phyloP scores from a whole-genome alignment of 2,888 invertebrate species.

The Acanthosepion esculentum region DNA sequence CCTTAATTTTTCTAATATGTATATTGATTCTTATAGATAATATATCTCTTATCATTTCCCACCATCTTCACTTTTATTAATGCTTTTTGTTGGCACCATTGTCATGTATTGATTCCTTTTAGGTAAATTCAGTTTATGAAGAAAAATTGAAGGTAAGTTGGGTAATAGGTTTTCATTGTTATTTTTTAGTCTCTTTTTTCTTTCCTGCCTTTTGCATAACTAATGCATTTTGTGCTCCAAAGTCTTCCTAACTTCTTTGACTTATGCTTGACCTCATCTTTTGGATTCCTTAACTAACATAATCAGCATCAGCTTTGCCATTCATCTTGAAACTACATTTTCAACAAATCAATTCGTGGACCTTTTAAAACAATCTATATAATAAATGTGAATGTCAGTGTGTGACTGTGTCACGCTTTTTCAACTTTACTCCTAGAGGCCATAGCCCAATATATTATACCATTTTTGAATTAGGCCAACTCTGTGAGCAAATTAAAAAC shows the following conservation, averaged over 20 bases:
- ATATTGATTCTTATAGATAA: too few species aligned
- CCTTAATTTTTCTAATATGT: too few species aligned
- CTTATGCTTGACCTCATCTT: neutral
- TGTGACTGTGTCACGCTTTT: too few species aligned
- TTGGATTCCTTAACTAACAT: neutral
- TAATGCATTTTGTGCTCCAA: neutral
- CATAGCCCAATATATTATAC: too few species aligned
- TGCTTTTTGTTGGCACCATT: neutral
- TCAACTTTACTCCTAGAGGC: too few species aligned
- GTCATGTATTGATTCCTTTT: slow-evolving; percentile 41
- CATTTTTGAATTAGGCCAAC: too few species aligned
- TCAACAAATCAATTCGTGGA: too few species aligned
- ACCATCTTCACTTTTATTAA: neutral
- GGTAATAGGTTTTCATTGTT: neutral
- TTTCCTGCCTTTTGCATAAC: slow-evolving; percentile 19
- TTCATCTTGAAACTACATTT: too few species aligned
- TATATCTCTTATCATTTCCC: neutral
- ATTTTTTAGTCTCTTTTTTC: neutral
- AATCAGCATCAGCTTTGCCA: neutral
- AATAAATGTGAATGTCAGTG: too few species aligned
- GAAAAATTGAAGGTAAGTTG: slow-evolving; percentile 35
- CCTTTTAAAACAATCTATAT: too few species aligned
- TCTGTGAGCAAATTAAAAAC: too few species aligned
- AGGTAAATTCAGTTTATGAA: neutral
- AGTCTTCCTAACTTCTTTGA: neutral